Percentiles rank a stretch among this genome's conserved stretches.
These are phyloP conservation scores for Bombus impatiens DNA, from an alignment of 1,140 invertebrate species.

Conservation along the genomic window DNA sequence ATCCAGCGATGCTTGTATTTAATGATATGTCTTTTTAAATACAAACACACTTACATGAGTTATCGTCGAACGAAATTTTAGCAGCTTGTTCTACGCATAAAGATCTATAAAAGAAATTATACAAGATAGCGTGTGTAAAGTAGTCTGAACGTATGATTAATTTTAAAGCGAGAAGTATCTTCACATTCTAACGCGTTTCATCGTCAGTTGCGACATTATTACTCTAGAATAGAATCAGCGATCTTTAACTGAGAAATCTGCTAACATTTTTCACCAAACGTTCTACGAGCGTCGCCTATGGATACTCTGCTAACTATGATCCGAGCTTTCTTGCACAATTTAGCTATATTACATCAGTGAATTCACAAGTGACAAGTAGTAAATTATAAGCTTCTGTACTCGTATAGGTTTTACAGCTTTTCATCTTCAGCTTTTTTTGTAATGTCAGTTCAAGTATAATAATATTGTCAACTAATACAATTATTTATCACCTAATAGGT, in stretches of 20 bases:
- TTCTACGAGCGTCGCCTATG: background rate
- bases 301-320: background rate
- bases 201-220: background rate
- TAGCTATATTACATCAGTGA: background rate
- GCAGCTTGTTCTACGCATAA: background rate
- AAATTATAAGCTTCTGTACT: too few relatives aligned
- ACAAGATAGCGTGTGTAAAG: background rate
- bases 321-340: background rate
- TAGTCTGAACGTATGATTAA: background rate
- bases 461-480: background rate
- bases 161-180: background rate
- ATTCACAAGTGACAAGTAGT: background rate
- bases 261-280: background rate
- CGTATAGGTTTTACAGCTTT: background rate
- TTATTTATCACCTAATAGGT: background rate
- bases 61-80: background rate
- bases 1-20: conserved; percentile 41
- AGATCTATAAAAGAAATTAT: background rate
- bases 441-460: background rate
- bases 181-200: background rate
- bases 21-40: conserved; percentile 57
- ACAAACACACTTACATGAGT: conserved; percentile 51
- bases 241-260: background rate
- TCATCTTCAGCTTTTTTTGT: too few relatives aligned
- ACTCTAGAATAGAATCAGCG: background rate